A percentile compares a stretch with the other conserved stretches of the same genome.
Conservation (phyloP, 2,113 vertebrate species). For the Corythoichthys intestinalis region DNA sequence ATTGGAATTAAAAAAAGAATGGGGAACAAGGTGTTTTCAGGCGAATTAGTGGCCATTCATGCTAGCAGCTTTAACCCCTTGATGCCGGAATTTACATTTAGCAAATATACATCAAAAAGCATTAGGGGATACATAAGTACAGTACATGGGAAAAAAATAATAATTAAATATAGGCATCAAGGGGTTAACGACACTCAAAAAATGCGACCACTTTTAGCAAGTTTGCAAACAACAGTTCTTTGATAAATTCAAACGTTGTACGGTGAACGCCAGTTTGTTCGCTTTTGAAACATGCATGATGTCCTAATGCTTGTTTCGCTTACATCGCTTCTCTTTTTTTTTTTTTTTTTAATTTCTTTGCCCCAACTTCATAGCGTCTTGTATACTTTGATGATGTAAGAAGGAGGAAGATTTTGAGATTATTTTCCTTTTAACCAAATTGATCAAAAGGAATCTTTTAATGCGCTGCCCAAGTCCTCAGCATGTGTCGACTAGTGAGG, state of each 20-base stretch:
- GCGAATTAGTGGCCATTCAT: neutral
- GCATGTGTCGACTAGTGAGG: neutral
- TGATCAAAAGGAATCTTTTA: conserved; percentile 35
- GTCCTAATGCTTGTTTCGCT: neutral
- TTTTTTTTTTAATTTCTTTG: neutral
- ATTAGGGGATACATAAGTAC: too few species aligned
- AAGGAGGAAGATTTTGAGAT: neutral
- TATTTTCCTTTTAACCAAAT: conserved; percentile 17
- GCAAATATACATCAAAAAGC: too few species aligned
- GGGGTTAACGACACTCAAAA: too few species aligned
- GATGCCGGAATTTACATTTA: too few species aligned
- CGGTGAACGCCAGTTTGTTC: neutral
- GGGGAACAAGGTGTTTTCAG: neutral
- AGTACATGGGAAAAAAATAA: too few species aligned
- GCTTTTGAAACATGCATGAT: neutral
- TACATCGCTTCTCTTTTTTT: neutral
- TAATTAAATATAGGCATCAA: too few species aligned
- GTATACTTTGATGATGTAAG: conserved; percentile 4
- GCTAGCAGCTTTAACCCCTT: neutral
- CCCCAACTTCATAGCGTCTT: neutral
- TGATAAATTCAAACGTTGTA: neutral
- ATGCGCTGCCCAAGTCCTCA: neutral
- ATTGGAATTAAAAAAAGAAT: neutral
- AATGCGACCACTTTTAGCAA: too few species aligned
- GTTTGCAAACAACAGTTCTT: neutral